Percentiles rank a stretch among this genome's conserved stretches.
Evolutionary conservation across 2,113 vertebrate genomes (phyloP).

Genomic region (Semnornis frantzii): DNA sequence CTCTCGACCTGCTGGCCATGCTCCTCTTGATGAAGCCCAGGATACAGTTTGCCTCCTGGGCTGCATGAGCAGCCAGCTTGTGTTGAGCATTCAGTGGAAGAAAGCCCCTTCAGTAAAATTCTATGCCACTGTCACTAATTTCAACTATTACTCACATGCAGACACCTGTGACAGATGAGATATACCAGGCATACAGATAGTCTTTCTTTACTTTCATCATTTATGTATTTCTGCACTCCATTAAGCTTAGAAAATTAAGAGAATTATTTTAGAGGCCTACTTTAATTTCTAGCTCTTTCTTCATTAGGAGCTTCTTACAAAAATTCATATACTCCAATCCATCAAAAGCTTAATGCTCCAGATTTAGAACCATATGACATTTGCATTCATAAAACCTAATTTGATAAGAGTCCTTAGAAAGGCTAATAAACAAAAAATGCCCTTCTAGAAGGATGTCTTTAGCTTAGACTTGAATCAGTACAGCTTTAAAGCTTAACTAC

Average conservation of each 20-base stretch:
- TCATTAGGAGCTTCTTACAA: slow-evolving; percentile 55
- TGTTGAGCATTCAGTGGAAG: not conserved
- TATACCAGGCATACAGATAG: not conserved
- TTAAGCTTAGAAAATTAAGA: slow-evolving; percentile 44
- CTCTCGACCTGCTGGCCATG: too few relatives aligned
- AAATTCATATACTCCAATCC: slow-evolving; percentile 58
- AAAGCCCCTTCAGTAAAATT: not conserved
- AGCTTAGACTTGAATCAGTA: not conserved
- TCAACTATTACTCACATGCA: not conserved
- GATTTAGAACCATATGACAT: slow-evolving; percentile 59
- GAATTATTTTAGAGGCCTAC: slow-evolving; percentile 40
- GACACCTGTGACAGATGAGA: not conserved
- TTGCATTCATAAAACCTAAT: slow-evolving; percentile 57
- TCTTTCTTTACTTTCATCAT: slow-evolving; percentile 1
- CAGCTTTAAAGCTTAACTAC: slow-evolving; percentile 18
- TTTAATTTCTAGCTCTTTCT: slow-evolving; percentile 54
- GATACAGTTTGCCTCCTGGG: too few relatives aligned
- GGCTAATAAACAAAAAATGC: slow-evolving; percentile 55
- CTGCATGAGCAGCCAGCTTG: too few relatives aligned
- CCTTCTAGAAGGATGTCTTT: slow-evolving; percentile 28
- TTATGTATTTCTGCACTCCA: slow-evolving; percentile 6
- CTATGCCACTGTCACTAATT: not conserved
- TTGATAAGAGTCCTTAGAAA: slow-evolving; percentile 39
- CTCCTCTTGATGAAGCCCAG: too few relatives aligned
- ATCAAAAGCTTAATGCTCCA: slow-evolving; percentile 25